These are phyloP conservation scores for Brachypodius melanocephalos DNA, from an alignment of 2,113 vertebrate genomes.

Conservation along the genomic window DNA sequence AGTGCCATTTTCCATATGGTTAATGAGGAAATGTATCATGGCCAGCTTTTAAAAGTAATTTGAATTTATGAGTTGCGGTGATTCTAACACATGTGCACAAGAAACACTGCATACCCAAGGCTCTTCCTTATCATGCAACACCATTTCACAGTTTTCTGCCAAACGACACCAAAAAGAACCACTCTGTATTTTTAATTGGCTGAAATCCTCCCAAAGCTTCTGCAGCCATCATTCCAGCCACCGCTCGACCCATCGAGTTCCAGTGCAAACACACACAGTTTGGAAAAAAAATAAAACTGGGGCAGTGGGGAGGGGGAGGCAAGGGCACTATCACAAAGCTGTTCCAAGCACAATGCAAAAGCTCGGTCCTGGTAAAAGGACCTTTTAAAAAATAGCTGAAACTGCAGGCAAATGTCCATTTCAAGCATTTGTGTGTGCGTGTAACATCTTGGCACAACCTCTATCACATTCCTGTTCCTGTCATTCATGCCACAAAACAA, in stretches of 20 bases:
- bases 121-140: constrained; percentile 76
- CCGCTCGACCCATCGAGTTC: background rate
- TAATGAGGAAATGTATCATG: constrained; percentile 86
- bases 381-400: background rate
- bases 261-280: background rate
- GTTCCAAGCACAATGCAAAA: background rate
- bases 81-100: constrained; percentile 76
- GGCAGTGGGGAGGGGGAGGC: background rate
- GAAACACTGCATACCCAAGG: constrained; percentile 64
- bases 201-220: constrained; percentile 63
- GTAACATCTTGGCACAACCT: background rate
- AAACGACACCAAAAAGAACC: constrained; percentile 70
- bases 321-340: background rate
- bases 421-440: background rate
- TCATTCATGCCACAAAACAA: background rate
- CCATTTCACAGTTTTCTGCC: constrained; percentile 70
- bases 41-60: constrained; percentile 83
- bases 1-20: constrained; percentile 92
- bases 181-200: constrained; percentile 73
- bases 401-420: background rate
- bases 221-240: constrained; percentile 23
- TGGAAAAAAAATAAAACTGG: background rate
- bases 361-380: background rate
- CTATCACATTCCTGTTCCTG: background rate
- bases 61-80: constrained; percentile 78